Base-by-base conservation (phyloP, 2,888 invertebrate species). In the Gisinianus flammeolus region DNA sequence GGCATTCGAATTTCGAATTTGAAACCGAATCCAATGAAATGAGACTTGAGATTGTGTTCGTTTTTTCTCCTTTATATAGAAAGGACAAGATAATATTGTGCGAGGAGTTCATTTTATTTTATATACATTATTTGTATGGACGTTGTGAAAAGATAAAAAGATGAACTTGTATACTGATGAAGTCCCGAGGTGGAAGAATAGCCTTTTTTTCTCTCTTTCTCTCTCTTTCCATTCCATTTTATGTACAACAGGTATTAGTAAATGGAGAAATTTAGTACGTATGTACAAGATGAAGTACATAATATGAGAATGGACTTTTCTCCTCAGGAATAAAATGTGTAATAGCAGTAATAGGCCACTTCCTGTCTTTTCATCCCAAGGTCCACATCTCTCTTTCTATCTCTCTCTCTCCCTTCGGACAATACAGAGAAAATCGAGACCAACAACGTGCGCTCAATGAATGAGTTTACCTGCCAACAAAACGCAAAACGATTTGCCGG, bases 291-390 rank as follows among this genome's bases (percentile, higher is more conserved):
- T 10, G 22, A 2, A 10, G 24, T 58, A 58, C 58, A 58, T 58
- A n/a, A 28, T 30, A 26, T 24, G 24, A 58, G 58, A 58, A 58
- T 24, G 44, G 69, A 5, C 31, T 67, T n/a, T 8, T 67, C n/a
- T 67, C 67, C 30, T 24, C 44, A 58, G 22, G 58, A n/a, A 58
- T 69, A 22, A n/a, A n/a, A n/a, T n/a, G n/a, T n/a, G 28, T 22
- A 68, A 33, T 24, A 31, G 31, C 54, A 64, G 79, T 81, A 81
- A 81, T 81, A 72, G 80, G 70, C 81, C 79, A 81, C 79, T 80
- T 81, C 81, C 81, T 81, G 81, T 81, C 79, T 77, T 79, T 79
- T 81, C 79, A 81, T 72, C 77, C 75, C 69, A 79, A 68, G 78
- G 76, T 70, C 72, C 52, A 56, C 54, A 24, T 58, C 30, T 66